phyloP scores from a whole-genome alignment of 2,888 invertebrate species.

The Himalopsyche japonica region DNA sequence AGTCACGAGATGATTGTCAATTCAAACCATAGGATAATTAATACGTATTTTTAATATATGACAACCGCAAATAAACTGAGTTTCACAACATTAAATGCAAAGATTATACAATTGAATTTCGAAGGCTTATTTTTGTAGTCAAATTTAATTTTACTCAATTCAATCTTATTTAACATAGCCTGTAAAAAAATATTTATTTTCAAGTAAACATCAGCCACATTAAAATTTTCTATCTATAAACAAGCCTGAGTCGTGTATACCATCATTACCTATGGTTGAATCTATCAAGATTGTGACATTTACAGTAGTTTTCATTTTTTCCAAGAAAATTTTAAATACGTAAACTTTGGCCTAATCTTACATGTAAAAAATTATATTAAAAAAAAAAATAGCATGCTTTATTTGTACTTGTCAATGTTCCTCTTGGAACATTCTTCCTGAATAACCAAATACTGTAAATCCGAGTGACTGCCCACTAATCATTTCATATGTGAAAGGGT shows the following conservation, averaged over 20 bases:
- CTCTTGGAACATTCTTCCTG: too few relatives aligned
- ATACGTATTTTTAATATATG: neutral
- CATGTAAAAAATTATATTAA: neutral
- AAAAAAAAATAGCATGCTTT: neutral
- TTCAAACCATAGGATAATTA: neutral
- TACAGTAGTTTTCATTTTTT: neutral
- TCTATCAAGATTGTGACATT: too few relatives aligned
- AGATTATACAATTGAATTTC: neutral
- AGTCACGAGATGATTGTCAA: neutral
- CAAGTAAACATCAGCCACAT: neutral
- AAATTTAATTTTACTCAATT: too few relatives aligned
- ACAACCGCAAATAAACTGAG: neutral
- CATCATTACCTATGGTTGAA: neutral
- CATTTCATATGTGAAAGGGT: too few relatives aligned
- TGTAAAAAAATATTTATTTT: too few relatives aligned
- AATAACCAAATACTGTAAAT: too few relatives aligned
- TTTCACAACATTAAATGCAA: neutral
- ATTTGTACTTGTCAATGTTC: neutral
- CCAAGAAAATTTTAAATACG: neutral
- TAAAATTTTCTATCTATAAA: neutral
- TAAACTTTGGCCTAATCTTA: conserved; percentile 18
- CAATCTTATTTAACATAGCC: too few relatives aligned
- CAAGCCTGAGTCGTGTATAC: neutral
- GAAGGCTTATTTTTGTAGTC: neutral
- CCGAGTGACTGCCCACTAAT: too few relatives aligned